Evolutionary conservation across 2,113 vertebrate species (phyloP).

Genomic region (Zosterops pallidus): DNA sequence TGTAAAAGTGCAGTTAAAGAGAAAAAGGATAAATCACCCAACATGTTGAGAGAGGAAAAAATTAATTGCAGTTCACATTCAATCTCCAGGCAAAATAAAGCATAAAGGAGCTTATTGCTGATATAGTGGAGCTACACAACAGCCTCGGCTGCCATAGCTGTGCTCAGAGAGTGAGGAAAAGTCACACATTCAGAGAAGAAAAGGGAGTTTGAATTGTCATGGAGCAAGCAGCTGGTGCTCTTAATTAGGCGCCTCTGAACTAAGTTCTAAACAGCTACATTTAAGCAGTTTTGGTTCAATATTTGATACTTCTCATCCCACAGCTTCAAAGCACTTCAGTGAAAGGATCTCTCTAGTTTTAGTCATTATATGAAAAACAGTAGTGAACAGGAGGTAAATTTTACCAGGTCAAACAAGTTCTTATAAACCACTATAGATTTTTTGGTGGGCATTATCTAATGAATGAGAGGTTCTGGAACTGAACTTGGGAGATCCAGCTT

Average conservation of each 20-base stretch:
- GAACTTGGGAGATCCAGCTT: neutral
- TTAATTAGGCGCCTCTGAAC: neutral
- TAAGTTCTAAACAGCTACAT: neutral
- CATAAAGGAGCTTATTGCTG: neutral
- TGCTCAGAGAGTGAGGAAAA: accelerated
- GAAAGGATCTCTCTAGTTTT: neutral
- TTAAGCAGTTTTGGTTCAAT: neutral
- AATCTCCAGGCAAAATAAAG: neutral
- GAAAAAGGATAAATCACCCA: neutral
- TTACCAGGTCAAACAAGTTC: neutral
- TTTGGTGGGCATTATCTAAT: neutral
- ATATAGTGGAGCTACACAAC: accelerated
- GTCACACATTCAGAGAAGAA: neutral
- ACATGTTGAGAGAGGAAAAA: neutral
- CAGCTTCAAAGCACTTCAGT: neutral
- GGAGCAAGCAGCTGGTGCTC: neutral
- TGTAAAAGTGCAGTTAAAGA: neutral
- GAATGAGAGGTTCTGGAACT: neutral
- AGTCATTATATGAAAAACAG: neutral
- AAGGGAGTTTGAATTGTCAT: neutral
- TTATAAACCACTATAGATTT: neutral
- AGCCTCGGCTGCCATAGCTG: neutral
- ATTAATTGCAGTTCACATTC: neutral
- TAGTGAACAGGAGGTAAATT: neutral
- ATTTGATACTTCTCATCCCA: neutral